Conservation (phyloP, 1,140 invertebrate species). For the Sycophila sp. region DNA sequence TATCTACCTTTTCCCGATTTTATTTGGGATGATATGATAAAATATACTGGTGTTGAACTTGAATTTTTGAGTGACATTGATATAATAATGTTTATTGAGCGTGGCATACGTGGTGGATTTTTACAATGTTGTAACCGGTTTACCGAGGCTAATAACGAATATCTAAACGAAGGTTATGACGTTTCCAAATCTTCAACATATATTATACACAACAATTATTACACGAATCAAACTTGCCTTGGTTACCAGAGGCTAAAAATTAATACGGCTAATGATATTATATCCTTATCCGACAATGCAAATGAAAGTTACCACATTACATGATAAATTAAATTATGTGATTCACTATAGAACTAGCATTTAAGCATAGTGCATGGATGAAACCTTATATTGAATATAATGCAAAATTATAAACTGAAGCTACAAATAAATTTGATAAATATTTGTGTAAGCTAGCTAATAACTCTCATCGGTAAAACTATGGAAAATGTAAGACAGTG, state of each 20-base stretch:
- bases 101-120: neutral
- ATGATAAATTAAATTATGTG: conserved; percentile 53
- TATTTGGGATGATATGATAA: too few relatives aligned
- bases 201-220: too few relatives aligned
- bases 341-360: conserved; percentile 57
- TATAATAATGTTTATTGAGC: too few relatives aligned
- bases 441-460: conserved; percentile 62
- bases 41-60: too few relatives aligned
- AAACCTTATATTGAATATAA: conserved; percentile 63
- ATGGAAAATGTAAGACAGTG: conserved; percentile 59
- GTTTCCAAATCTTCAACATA: too few relatives aligned
- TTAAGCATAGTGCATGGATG: too few relatives aligned
- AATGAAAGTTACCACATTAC: neutral
- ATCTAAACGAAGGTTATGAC: too few relatives aligned
- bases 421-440: conserved; percentile 55
- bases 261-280: too few relatives aligned
- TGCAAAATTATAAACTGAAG: conserved; percentile 47
- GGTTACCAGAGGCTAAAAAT: too few relatives aligned
- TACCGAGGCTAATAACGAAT: neutral
- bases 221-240: too few relatives aligned
- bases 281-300: neutral
- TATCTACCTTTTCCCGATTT: too few relatives aligned
- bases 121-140: neutral
- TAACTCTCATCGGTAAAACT: conserved; percentile 63
- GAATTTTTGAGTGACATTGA: too few relatives aligned